These are phyloP conservation scores for Salmo trutta DNA, from an alignment of 2,797 vertebrate species.

Conservation along the genomic window DNA sequence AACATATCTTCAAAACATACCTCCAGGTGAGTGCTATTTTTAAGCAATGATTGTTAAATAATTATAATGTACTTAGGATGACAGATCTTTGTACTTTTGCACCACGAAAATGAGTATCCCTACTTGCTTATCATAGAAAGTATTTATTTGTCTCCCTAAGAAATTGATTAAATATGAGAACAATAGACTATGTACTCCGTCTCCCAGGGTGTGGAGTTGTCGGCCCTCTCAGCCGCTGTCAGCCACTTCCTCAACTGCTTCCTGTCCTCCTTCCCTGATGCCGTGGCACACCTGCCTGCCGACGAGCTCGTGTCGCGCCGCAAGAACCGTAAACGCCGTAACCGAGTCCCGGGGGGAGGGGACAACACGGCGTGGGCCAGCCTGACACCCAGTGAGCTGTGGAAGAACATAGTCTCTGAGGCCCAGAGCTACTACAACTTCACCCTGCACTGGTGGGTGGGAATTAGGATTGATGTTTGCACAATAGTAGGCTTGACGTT, in stretches of 20 bases:
- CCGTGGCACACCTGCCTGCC: constrained; percentile 89
- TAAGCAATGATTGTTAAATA: background rate
- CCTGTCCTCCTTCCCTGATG: constrained; percentile 94
- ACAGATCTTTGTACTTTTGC: background rate
- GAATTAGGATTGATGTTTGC: background rate
- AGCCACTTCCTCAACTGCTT: constrained; percentile 99
- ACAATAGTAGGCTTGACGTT: background rate
- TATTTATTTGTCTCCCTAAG: background rate
- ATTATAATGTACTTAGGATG: background rate
- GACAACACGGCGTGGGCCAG: constrained; percentile 97
- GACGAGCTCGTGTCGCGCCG: constrained; percentile 95
- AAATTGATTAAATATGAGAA: background rate
- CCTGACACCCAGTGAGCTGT: constrained; percentile 91
- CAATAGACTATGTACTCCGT: constrained; percentile 2
- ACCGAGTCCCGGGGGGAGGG: constrained; percentile 85
- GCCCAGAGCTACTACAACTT: constrained; percentile 92
- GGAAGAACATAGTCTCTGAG: constrained; percentile 92
- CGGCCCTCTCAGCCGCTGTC: constrained; percentile 93
- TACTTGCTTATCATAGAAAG: background rate
- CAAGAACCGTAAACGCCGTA: constrained; percentile 90
- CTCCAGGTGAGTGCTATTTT: constrained; percentile 83
- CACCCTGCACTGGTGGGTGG: constrained; percentile 85
- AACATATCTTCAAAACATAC: constrained; percentile 98
- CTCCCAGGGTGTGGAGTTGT: constrained; percentile 91
- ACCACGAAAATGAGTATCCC: background rate